Base-by-base conservation (phyloP, 2,888 invertebrate genomes). In the Thymelicus sylvestris region DNA sequence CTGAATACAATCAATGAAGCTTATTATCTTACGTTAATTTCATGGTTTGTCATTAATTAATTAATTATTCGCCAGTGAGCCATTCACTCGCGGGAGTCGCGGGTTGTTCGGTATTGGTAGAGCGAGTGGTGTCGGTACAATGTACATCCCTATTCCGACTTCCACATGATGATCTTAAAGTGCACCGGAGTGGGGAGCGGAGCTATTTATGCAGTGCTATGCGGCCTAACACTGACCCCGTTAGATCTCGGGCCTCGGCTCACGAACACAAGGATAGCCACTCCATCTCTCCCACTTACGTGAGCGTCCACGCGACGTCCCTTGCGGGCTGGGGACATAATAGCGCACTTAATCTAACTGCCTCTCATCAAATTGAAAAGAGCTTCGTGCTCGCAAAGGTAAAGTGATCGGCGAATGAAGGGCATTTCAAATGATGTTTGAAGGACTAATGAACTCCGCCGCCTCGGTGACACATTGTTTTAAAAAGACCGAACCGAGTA, bases 211-310 rank as follows among this genome's bases (percentile, higher is more conserved):
- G 91, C 90, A 88, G 86, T 83, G 87, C 88, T 89, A 89, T 91
- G 90, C 87, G 92, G 89, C 91, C 92, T 93, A 93, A 91, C 92
- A 93, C 92, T 93, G 93, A 92, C 92, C 93, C 85, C 90, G 90
- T 91, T 92, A 90, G 86, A 66, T 66, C 71, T 60, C 87, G 83
- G 86, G 61, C 61, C 71, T 60, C 87, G 83, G 84, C 86, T 88
- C 88, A 85, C 89, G 87, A 88, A 88, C 88, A 90, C 89, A 90
- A 90, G 80, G 77, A 77, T 77, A 74, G 68, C 79, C 71, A 73
- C 73, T 74, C 66, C 66, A 67, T 75, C 70, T 70, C 65, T 70
- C 65, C 70, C 66, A 62, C 71, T 71, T 71, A 71, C 55, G 71
- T 61, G 68, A 76, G 78, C 80, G 83, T 84, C 86, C 82, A 83